phyloP scores from a whole-genome alignment of 2,888 invertebrate genomes.

The Thymelicus acteon region DNA sequence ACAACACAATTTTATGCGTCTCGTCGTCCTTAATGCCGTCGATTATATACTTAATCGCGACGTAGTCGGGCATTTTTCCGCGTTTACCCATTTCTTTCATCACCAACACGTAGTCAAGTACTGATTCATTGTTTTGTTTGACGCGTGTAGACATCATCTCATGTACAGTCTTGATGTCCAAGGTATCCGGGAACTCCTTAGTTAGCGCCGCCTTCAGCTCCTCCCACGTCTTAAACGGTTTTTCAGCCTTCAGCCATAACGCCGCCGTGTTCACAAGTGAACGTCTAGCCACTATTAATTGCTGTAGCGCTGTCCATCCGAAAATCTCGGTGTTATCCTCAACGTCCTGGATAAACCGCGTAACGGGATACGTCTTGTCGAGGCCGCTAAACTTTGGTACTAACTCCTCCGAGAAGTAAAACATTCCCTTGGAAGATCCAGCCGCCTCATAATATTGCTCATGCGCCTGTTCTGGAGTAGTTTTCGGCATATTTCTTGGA shows the following conservation, averaged over 20 bases:
- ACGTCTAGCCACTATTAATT: conserved; percentile 31
- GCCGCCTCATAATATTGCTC: too few species aligned
- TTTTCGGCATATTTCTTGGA: too few species aligned
- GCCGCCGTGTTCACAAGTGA: conserved; percentile 8
- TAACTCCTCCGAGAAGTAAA: too few species aligned
- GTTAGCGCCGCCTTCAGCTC: neutral
- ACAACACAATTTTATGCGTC: conserved; percentile 41
- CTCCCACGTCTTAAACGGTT: conserved; percentile 1
- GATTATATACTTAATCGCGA: conserved; percentile 45
- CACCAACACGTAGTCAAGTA: conserved; percentile 43
- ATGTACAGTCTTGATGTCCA: conserved; percentile 35
- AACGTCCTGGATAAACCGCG: conserved; percentile 24
- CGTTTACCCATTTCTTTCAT: conserved; percentile 16
- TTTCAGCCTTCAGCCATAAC: neutral
- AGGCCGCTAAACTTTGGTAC: neutral
- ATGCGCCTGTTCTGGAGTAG: too few species aligned
- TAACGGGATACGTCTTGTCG: neutral
- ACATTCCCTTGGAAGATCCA: too few species aligned
- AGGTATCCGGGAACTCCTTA: neutral
- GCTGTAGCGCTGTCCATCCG: conserved; percentile 33
- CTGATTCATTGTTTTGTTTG: conserved; percentile 38
- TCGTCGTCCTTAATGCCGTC: conserved; percentile 44
- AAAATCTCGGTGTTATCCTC: conserved; percentile 39
- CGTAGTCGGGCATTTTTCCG: conserved; percentile 45
- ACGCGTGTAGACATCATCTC: conserved; percentile 42